Base-by-base conservation (phyloP, 2,113 vertebrate species). In the Conger conger region DNA sequence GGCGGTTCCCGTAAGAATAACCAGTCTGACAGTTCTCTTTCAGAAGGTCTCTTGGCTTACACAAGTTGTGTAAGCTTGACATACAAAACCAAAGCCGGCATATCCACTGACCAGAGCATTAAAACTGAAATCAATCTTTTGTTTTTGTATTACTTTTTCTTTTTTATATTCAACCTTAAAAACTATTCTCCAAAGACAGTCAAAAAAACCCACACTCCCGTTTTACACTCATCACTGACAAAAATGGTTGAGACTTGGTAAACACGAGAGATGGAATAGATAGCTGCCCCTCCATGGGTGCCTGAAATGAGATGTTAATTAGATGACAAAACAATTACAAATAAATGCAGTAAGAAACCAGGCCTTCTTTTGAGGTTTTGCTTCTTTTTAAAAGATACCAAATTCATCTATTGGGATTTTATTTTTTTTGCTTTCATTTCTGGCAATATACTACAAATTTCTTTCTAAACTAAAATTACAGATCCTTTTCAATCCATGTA, bases 41-140 rank as follows among this genome's bases (percentile, higher is more conserved):
- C 87, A 50, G 45, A 85, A 86, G 88, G 36, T 87, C 87, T 86
- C 86, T 88, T 87, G 90, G 89, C 87, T 93, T 94, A 91, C 86
- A 89, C 88, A 76, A 89, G 90, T 91, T 94, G 86, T 77, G 79
- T 85, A 82, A 91, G 90, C 89, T 88, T 89, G 91, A 86, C 86
- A 87, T 90, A 87, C 81, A 54, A 93, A 94, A 92, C 93, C 87
- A 93, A 93, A 94, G 76, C 92, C 93, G 92, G 91, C 92, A 90
- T 82, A 86, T 91, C 83, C 83, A 88, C 90, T 89, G 91, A 92
- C 91, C 91, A 83, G 86, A 88, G 86, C 85, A 92, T 93, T 89
- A 93, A 92, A 91, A 87, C 73, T 82, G 89, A 86, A 53, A 84
- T 89, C 87, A 90, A 92, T 92, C 92, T 88, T 79, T 84, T 87